These are phyloP conservation scores for Okapia johnstoni DNA, from an alignment of 2,113 vertebrate species.

Conservation along the genomic window DNA sequence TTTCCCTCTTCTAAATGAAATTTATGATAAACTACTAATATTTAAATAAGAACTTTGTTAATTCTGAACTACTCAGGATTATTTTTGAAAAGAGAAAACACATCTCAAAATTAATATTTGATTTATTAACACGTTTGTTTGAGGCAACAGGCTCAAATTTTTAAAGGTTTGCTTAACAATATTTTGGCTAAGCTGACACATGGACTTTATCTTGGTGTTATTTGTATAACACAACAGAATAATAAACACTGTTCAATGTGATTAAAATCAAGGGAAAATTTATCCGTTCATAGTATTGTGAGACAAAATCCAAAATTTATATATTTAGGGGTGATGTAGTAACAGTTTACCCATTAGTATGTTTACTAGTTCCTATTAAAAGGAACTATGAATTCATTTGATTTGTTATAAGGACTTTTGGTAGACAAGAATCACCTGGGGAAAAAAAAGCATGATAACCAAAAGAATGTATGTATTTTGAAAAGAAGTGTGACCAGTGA, in stretches of 20 bases:
- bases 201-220: slow-evolving; percentile 11
- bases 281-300: background rate
- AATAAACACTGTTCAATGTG: background rate
- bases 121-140: slow-evolving; percentile 35
- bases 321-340: background rate
- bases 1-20: background rate
- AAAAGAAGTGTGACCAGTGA: background rate
- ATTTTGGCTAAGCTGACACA: slow-evolving; percentile 14
- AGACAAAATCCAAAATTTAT: background rate
- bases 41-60: background rate
- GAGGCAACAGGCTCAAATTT: slow-evolving; percentile 2
- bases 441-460: background rate
- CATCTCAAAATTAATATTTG: slow-evolving; percentile 27
- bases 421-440: background rate
- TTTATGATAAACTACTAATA: background rate
- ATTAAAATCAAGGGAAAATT: background rate
- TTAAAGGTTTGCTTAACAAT: slow-evolving; percentile 29
- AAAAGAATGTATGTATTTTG: background rate
- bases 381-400: background rate
- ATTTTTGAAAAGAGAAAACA: slow-evolving; percentile 38
- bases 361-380: background rate
- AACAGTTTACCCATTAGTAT: background rate
- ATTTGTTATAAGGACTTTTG: background rate
- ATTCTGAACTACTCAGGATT: background rate
- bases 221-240: background rate